phyloP scores from a whole-genome alignment of 2,888 invertebrate species.

The Metellina segmentata region DNA sequence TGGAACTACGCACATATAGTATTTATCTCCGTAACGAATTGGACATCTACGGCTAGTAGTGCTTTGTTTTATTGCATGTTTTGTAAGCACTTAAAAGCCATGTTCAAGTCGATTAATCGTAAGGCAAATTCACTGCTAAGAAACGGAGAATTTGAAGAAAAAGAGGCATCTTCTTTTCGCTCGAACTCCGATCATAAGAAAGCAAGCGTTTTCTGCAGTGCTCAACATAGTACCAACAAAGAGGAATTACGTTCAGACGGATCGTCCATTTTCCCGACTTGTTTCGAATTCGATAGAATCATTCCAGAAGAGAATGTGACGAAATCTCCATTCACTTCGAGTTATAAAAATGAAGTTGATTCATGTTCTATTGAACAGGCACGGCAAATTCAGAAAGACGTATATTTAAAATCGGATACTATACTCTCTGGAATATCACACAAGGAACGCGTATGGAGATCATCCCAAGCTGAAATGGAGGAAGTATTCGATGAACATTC shows the following conservation, averaged over 20 bases:
- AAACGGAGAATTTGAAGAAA: not conserved
- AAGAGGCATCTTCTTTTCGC: not conserved
- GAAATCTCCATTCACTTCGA: too few relatives aligned
- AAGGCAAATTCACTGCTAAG: slow-evolving; percentile 22
- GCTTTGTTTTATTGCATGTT: slow-evolving; percentile 60
- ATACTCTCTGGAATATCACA: not conserved
- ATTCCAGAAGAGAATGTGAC: not conserved
- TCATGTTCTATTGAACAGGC: not conserved
- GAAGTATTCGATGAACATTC: not conserved
- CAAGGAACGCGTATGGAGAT: not conserved
- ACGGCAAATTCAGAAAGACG: not conserved
- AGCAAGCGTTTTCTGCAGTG: not conserved
- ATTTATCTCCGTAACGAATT: slow-evolving; percentile 37
- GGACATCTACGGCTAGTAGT: slow-evolving; percentile 44
- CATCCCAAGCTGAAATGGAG: not conserved
- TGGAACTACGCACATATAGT: slow-evolving; percentile 12
- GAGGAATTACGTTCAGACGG: not conserved
- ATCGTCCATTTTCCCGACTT: not conserved
- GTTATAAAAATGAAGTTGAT: not conserved
- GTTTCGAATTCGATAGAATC: not conserved
- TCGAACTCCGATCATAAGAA: not conserved
- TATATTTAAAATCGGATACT: not conserved
- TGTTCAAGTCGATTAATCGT: slow-evolving; percentile 51
- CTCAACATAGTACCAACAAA: not conserved
- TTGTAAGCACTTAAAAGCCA: slow-evolving; percentile 60